Percentiles rank a stretch among this genome's conserved stretches.
Evolutionary conservation across 2,113 vertebrate genomes (phyloP).

Genomic region (Antigone vipio): DNA sequence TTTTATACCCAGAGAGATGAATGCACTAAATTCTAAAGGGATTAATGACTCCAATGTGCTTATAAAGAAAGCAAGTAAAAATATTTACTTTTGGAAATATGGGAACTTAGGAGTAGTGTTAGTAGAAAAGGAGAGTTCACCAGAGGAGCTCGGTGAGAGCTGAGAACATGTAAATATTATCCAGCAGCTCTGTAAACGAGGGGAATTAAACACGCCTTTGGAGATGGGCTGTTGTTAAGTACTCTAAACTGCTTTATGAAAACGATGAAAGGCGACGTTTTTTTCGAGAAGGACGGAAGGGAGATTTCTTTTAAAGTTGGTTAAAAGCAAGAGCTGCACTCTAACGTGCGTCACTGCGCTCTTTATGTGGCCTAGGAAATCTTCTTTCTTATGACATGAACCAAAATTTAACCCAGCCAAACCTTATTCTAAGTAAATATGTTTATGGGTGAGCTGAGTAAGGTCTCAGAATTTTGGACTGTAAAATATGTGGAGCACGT

Average conservation of each 20-base stretch:
- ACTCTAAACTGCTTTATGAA: not conserved
- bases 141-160: not conserved
- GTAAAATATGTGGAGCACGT: not conserved
- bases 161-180: conserved; percentile 34
- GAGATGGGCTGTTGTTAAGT: not conserved
- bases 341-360: not conserved
- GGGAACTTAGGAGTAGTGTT: not conserved
- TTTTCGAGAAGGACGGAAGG: not conserved
- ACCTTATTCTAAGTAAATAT: not conserved
- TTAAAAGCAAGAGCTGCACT: not conserved
- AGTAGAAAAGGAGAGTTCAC: not conserved
- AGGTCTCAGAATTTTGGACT: not conserved
- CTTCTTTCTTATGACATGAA: not conserved
- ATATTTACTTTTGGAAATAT: conserved; percentile 29
- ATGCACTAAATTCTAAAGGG: not conserved
- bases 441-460: not conserved
- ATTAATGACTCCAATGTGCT: not conserved
- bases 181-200: not conserved
- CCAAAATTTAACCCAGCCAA: not conserved
- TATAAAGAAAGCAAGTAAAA: conserved; percentile 20
- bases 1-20: not conserved
- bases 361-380: not conserved
- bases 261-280: not conserved
- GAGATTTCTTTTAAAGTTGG: not conserved
- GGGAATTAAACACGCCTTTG: not conserved